These are phyloP conservation scores for Alosa sapidissima DNA, from an alignment of 2,797 vertebrate species.

Conservation along the genomic window DNA sequence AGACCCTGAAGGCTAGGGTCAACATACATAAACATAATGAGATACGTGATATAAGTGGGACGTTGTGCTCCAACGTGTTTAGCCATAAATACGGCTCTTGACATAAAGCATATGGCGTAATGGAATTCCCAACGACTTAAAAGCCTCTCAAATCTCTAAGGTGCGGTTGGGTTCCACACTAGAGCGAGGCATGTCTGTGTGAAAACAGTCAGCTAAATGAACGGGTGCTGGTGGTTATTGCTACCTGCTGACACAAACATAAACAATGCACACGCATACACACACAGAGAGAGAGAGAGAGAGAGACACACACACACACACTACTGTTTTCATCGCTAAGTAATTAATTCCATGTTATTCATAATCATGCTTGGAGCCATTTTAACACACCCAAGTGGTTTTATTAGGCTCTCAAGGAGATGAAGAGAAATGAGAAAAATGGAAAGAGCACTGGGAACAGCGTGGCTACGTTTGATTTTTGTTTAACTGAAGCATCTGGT, in stretches of 20 bases:
- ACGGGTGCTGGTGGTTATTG: background rate
- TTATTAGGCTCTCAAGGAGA: conserved; percentile 32
- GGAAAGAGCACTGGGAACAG: conserved; percentile 26
- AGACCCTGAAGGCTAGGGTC: conserved; percentile 14
- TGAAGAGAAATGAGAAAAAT: conserved; percentile 37
- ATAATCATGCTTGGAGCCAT: conserved; percentile 33
- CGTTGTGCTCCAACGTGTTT: conserved; percentile 9
- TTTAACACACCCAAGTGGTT: conserved; percentile 40
- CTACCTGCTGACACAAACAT: conserved; percentile 14
- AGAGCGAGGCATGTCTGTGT: background rate
- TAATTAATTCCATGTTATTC: conserved; percentile 27
- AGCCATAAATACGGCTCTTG: conserved; percentile 13
- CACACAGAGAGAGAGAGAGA: background rate
- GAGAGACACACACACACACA: background rate
- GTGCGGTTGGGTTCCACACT: background rate
- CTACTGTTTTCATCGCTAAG: conserved; percentile 1
- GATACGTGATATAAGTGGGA: conserved; percentile 15
- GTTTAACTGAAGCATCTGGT: conserved; percentile 17
- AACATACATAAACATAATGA: conserved; percentile 26
- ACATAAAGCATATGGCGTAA: conserved; percentile 18
- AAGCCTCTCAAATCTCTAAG: conserved; percentile 1
- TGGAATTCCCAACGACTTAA: conserved; percentile 18
- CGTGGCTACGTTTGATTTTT: background rate
- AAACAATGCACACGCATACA: background rate
- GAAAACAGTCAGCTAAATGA: background rate